Percentiles rank a stretch among this genome's conserved stretches.
phyloP scores from a whole-genome alignment of 2,113 vertebrate genomes.

The Fukomys damarensis region DNA sequence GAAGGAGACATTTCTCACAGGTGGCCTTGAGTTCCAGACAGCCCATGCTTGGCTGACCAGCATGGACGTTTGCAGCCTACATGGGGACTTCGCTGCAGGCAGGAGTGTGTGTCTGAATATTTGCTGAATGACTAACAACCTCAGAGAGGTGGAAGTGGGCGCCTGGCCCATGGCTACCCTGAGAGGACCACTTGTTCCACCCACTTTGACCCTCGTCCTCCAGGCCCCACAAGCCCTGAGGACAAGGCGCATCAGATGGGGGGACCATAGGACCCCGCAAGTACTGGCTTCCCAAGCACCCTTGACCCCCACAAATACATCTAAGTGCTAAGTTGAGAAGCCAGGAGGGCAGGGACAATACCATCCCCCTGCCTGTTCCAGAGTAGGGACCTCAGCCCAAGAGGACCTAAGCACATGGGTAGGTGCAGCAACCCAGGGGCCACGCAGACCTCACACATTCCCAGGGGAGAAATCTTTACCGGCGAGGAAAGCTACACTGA shows the following conservation, averaged over 20 bases:
- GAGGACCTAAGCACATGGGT: background rate
- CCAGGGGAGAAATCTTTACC: too few species aligned
- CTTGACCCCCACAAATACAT: background rate
- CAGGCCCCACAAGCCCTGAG: background rate
- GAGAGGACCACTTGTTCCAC: background rate
- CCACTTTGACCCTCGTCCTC: rapidly evolving
- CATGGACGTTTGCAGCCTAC: background rate
- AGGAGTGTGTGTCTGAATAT: background rate
- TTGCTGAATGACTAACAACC: background rate
- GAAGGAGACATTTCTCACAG: background rate
- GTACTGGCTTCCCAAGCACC: background rate
- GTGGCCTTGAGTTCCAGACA: background rate
- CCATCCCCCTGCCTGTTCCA: background rate
- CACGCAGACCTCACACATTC: background rate
- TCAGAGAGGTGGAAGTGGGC: background rate
- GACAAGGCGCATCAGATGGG: background rate
- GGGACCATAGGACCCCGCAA: background rate
- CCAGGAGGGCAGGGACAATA: background rate
- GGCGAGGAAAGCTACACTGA: too few species aligned
- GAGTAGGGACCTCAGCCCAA: rapidly evolving
- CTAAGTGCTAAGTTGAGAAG: background rate
- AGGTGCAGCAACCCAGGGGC: background rate
- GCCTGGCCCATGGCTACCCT: background rate
- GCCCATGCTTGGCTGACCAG: background rate
- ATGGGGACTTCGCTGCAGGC: background rate